Conservation (phyloP, 2,888 invertebrate species). For the Ischnura elegans region DNA sequence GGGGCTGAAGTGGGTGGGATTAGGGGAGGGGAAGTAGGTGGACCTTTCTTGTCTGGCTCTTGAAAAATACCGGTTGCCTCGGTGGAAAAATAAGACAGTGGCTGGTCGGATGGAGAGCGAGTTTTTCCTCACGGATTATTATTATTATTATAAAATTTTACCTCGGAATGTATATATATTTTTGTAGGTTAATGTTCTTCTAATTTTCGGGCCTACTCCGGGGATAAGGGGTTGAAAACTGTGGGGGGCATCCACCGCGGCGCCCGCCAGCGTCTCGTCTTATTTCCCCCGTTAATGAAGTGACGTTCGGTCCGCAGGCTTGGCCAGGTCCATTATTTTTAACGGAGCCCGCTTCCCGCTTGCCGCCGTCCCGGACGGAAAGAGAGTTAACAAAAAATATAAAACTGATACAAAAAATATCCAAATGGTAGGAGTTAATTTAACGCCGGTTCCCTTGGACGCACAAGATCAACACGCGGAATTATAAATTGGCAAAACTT, state of each 20-base stretch:
- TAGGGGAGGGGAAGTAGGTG: background rate
- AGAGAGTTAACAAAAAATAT: no score
- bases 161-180: background rate
- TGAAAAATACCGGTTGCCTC: conserved; percentile 62
- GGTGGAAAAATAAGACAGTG: conserved; percentile 1
- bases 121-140: background rate
- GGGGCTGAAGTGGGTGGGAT: background rate
- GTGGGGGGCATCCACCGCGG: background rate
- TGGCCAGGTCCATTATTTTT: background rate
- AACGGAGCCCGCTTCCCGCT: background rate
- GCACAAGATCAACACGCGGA: background rate
- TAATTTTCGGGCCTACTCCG: background rate
- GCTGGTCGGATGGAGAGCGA: background rate
- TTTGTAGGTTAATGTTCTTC: background rate
- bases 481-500: background rate
- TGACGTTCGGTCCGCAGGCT: background rate
- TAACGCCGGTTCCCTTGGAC: background rate
- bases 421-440: background rate
- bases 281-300: conserved; percentile 14
- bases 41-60: conserved; percentile 51
- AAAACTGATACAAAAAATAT: no score
- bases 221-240: background rate
- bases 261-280: background rate
- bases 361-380: background rate
- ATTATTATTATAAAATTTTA: conserved; percentile 34